Evolutionary conservation across 2,797 vertebrate species (phyloP).

Genomic region (Atherinosoma microstoma): DNA sequence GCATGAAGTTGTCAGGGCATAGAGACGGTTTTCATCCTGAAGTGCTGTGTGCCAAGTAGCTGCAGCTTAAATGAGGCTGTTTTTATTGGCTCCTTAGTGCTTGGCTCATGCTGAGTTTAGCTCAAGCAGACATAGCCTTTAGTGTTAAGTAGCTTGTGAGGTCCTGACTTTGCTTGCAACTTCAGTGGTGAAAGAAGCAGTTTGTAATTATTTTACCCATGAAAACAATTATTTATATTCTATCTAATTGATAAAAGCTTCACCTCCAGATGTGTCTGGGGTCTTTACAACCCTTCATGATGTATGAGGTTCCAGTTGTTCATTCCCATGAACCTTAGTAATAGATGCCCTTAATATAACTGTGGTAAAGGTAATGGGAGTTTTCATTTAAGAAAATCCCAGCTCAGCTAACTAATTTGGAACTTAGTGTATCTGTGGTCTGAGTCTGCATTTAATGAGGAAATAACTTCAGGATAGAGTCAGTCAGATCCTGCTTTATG

Average conservation of each 20-base stretch:
- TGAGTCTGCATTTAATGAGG: slow-evolving; percentile 47
- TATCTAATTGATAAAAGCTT: slow-evolving; percentile 62
- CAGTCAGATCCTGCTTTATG: slow-evolving; percentile 32
- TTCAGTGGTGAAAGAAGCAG: slow-evolving; percentile 36
- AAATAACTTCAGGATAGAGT: slow-evolving; percentile 41
- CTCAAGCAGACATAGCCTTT: slow-evolving; percentile 51
- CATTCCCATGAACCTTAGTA: slow-evolving; percentile 20
- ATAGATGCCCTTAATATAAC: slow-evolving; percentile 27
- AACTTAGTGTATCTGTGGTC: slow-evolving; percentile 37
- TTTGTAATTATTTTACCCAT: slow-evolving; percentile 64
- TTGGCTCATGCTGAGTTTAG: slow-evolving; percentile 61
- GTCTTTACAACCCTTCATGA: slow-evolving; percentile 49
- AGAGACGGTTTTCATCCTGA: slow-evolving; percentile 53
- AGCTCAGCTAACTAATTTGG: slow-evolving; percentile 40
- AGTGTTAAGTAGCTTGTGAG: slow-evolving; percentile 71
- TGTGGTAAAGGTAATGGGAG: slow-evolving; percentile 40
- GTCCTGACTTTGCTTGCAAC: slow-evolving; percentile 62
- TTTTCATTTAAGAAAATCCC: slow-evolving; percentile 35
- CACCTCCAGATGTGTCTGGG: slow-evolving; percentile 48
- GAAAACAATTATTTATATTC: slow-evolving; percentile 68
- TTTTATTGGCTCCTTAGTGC: slow-evolving; percentile 70
- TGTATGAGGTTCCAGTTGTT: slow-evolving; percentile 44
- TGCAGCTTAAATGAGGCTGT: slow-evolving; percentile 66
- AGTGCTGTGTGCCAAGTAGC: slow-evolving; percentile 56
- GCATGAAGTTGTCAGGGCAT: slow-evolving; percentile 54